Conservation (phyloP, 2,113 vertebrate species). For the Nicator chloris region DNA sequence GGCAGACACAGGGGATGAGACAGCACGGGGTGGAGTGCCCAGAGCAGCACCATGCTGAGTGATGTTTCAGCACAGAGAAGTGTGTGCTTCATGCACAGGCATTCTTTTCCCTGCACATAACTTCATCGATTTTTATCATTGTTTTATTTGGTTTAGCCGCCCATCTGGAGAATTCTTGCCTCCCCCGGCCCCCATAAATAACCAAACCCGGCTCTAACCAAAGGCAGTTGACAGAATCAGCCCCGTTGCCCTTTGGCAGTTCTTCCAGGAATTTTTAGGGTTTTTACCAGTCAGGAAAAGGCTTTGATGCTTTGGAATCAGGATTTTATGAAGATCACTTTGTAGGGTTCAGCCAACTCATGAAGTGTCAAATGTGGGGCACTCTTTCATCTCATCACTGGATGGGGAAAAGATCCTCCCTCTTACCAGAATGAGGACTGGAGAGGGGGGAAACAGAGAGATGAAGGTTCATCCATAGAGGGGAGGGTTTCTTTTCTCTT, state of each 20-base stretch:
- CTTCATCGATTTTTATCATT: constrained; percentile 67
- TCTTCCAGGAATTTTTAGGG: constrained; percentile 67
- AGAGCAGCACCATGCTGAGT: neutral
- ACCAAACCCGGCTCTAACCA: constrained; percentile 60
- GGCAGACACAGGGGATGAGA: neutral
- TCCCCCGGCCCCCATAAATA: constrained; percentile 65
- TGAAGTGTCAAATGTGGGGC: constrained; percentile 68
- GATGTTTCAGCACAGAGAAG: neutral
- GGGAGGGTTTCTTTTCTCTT: constrained; percentile 40
- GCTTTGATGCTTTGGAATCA: constrained; percentile 68
- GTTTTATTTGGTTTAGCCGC: constrained; percentile 65
- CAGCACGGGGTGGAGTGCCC: neutral
- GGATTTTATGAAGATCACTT: constrained; percentile 70
- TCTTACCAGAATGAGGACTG: constrained; percentile 28
- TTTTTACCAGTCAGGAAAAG: constrained; percentile 68
- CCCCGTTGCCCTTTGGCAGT: constrained; percentile 66
- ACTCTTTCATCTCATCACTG: constrained; percentile 59
- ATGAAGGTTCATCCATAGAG: constrained; percentile 45
- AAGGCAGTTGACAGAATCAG: constrained; percentile 65
- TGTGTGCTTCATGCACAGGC: neutral
- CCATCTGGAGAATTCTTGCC: constrained; percentile 68
- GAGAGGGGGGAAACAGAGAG: constrained; percentile 8
- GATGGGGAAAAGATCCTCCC: constrained; percentile 66
- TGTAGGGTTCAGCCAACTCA: constrained; percentile 70
- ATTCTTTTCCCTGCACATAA: constrained; percentile 28